These are phyloP conservation scores for Uria aalge DNA, from an alignment of 2,113 vertebrate genomes.

Conservation along the genomic window DNA sequence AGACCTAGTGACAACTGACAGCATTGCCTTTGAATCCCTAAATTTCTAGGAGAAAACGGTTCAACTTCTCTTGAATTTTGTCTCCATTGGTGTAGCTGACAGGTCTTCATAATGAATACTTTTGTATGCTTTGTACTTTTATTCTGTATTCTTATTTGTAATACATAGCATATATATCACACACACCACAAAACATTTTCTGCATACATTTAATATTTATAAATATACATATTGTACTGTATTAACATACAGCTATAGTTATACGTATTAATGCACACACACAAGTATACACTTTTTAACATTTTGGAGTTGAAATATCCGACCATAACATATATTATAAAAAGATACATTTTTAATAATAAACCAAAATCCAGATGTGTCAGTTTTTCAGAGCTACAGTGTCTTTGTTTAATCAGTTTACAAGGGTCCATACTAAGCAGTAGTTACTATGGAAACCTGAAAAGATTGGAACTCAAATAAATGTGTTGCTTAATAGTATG, in stretches of 20 bases:
- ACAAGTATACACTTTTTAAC: not conserved
- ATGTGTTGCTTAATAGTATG: not conserved
- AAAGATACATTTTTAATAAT: not conserved
- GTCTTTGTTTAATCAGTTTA: conserved; percentile 43
- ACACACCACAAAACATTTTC: not conserved
- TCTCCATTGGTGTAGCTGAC: not conserved
- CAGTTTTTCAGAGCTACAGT: not conserved
- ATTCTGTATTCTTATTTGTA: not conserved
- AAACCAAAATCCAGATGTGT: not conserved
- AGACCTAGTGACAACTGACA: not conserved
- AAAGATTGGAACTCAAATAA: conserved; percentile 9
- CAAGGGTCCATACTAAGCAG: not conserved
- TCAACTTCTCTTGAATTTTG: not conserved
- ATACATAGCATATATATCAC: not conserved
- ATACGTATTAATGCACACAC: not conserved
- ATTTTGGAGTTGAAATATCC: not conserved
- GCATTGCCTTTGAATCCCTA: not conserved
- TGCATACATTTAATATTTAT: not conserved
- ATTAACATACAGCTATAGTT: not conserved
- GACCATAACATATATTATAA: not conserved
- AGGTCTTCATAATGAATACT: not conserved
- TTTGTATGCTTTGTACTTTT: not conserved
- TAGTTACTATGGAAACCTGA: conserved; percentile 60
- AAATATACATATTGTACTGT: not conserved
- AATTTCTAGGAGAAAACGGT: not conserved